Base-by-base conservation (phyloP, 2,113 vertebrate genomes). In the Rhabdornis inornatus region DNA sequence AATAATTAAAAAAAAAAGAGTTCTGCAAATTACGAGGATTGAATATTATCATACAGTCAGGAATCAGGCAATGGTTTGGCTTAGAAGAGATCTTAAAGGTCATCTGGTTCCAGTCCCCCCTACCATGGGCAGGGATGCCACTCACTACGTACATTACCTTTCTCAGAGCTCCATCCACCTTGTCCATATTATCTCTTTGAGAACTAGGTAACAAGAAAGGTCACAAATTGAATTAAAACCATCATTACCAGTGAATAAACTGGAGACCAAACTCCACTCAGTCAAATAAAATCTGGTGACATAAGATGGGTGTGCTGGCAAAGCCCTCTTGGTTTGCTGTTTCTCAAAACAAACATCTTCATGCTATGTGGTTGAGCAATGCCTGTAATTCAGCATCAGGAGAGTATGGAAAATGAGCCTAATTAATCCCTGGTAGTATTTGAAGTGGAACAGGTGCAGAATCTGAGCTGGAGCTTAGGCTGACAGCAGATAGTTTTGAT, bases 81-180 rank as follows among this genome's bases (percentile, higher is more conserved):
- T 49, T 55, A 35, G 21, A 49, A 76, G 12, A n/a, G 31, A 19
- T 47, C 47, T 27, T 35, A 47, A 55, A 47, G 8, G 28, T 39
- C 11, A 6, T 47, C 11, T 27, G 9, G 9, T 47, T 90, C 30
- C 55, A 31, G 4, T 61, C 7, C 9, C 28, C 30, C 9, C 5
- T 61, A 4, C 30, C 11, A 3, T 11, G 11, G 18, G 10, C 21
- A 21, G 19, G 23, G 7, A 52, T 59, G 15, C 7, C 13, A 9
- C 25, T 40, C 21, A 23, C 9, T 27, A 3, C 2, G 11, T 27
- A 3, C 3, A 2, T 69, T 30, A 6, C 15, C 13, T 31, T 55
- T n/a, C 17, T 76, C 40, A 33, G n/a, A 50, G 8, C 21, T 61
- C 24, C 55, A 25, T 40, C 30, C 40, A 15, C 18, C 11, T 55